Conservation (phyloP, 1,140 invertebrate species). For the Oryctes rhinoceros region DNA sequence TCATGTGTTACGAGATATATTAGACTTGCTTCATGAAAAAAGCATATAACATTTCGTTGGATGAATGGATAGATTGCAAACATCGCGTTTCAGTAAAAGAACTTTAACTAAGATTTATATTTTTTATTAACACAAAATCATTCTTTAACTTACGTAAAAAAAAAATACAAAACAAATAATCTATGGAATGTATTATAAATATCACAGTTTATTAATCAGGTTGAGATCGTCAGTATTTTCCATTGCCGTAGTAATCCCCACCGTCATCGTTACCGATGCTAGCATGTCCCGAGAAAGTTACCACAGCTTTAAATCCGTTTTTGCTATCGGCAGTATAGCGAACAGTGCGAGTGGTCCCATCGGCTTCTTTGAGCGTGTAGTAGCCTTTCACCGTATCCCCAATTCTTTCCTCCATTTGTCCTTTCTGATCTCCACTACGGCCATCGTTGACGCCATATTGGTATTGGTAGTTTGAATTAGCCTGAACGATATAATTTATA, state of each 20-base stretch:
- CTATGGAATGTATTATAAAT: neutral
- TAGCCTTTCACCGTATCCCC: conserved; percentile 44
- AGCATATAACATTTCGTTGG: too few species aligned
- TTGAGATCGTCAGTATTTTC: neutral
- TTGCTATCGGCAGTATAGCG: conserved; percentile 65
- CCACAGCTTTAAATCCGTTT: conserved; percentile 58
- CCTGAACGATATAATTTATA: neutral
- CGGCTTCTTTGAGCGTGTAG: conserved; percentile 59
- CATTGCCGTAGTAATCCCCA: neutral
- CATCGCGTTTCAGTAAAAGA: too few species aligned
- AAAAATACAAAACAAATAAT: neutral
- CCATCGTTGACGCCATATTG: conserved; percentile 75
- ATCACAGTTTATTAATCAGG: neutral
- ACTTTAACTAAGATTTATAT: neutral
- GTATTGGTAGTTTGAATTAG: conserved; percentile 65
- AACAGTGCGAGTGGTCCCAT: conserved; percentile 64
- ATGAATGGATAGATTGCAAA: too few species aligned
- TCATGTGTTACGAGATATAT: too few species aligned
- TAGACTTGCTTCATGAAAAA: too few species aligned
- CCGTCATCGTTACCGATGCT: neutral
- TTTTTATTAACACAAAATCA: neutral
- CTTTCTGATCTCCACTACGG: conserved; percentile 72
- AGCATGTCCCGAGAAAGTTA: conserved; percentile 40
- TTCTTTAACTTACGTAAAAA: neutral
- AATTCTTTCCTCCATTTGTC: conserved; percentile 44